These are phyloP conservation scores for Aplysina aerophoba DNA, from an alignment of 37 sponge, comb jelly and placozoan species.

Conservation along the genomic window DNA sequence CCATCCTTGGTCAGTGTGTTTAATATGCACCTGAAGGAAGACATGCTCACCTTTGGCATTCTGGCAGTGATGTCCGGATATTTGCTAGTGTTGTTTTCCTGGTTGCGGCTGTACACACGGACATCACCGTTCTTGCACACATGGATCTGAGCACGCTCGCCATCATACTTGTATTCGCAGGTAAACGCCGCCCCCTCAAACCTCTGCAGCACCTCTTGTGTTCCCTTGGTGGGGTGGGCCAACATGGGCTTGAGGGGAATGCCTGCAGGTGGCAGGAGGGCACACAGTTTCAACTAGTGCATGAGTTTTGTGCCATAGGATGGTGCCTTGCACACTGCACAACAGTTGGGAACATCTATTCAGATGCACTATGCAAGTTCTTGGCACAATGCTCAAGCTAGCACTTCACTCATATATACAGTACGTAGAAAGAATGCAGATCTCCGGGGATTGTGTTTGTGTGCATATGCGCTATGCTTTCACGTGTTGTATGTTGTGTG, in stretches of 20 bases:
- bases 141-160: constrained; percentile 98
- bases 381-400: too few species aligned
- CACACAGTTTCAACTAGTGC: not conserved
- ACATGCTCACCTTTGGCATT: constrained; percentile 73
- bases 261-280: constrained; percentile 33
- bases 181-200: constrained; percentile 87
- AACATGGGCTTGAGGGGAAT: constrained; percentile 99
- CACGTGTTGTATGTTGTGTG: too few species aligned
- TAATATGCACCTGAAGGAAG: not conserved
- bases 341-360: too few species aligned
- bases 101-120: constrained; percentile 86
- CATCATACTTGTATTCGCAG: constrained; percentile 99
- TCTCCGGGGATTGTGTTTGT: too few species aligned
- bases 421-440: too few species aligned
- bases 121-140: constrained; percentile 75
- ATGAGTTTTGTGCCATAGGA: too few species aligned
- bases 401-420: too few species aligned
- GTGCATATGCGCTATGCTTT: too few species aligned
- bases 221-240: constrained; percentile 98
- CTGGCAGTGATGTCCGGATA: constrained; percentile 95
- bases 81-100: constrained; percentile 94
- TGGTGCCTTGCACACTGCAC: too few species aligned
- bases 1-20: too few species aligned
- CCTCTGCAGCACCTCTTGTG: constrained; percentile 85
- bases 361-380: too few species aligned